These are phyloP conservation scores for Saturnia japonica DNA, from an alignment of 2,888 invertebrate species.

Conservation along the genomic window DNA sequence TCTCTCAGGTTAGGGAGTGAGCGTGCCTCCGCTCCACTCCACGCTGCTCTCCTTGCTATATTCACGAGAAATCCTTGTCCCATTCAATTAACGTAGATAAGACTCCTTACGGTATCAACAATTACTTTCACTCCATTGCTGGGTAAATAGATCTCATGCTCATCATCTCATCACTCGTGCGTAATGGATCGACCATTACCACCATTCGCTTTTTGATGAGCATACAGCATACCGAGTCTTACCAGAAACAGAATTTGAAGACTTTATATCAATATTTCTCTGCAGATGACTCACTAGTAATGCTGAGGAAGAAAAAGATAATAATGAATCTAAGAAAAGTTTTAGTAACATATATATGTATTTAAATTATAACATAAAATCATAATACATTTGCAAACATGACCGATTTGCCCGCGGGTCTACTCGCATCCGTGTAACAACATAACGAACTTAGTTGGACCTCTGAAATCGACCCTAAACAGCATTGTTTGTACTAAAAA, in stretches of 20 bases:
- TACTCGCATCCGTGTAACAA: conserved; percentile 34
- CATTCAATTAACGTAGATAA: neutral
- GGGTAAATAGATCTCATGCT: neutral
- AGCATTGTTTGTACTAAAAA: neutral
- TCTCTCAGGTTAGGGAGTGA: neutral
- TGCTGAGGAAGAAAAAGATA: neutral
- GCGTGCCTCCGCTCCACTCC: conserved; percentile 31
- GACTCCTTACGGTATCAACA: neutral
- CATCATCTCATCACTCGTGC: neutral
- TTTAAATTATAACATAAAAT: neutral
- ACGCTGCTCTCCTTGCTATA: no score
- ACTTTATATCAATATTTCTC: neutral
- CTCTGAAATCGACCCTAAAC: conserved; percentile 24
- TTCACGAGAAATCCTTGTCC: neutral
- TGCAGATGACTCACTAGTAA: neutral
- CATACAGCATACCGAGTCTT: neutral
- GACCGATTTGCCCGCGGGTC: conserved; percentile 42
- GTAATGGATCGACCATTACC: neutral
- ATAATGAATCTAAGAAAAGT: neutral
- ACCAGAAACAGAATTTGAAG: neutral
- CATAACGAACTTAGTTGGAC: conserved; percentile 34
- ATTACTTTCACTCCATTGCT: neutral
- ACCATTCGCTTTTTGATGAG: neutral
- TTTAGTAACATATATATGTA: neutral
- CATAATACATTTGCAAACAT: conserved; percentile 37